A percentile compares a stretch with the other conserved stretches of the same genome.
Evolutionary conservation across 2,113 vertebrate genomes (phyloP).

Genomic region (Sitta europaea): DNA sequence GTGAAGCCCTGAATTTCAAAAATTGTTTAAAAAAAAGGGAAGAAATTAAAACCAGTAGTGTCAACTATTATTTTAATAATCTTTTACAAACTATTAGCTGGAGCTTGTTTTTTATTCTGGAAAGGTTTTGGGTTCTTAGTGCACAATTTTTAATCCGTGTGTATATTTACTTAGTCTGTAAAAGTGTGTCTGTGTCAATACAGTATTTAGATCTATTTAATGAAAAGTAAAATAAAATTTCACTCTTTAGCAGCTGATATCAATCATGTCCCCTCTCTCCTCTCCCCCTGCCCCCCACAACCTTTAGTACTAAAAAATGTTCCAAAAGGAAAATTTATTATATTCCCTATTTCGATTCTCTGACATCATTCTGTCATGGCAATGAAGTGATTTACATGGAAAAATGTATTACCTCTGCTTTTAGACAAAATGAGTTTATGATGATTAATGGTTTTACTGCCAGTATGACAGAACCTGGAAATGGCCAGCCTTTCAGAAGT

Average conservation of each 20-base stretch:
- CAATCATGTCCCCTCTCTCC: background rate
- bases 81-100: background rate
- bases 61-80: background rate
- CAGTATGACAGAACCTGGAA: constrained; percentile 3
- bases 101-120: background rate
- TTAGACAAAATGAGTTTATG: constrained; percentile 61
- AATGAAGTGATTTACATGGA: constrained; percentile 53
- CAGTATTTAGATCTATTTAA: background rate
- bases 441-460: constrained; percentile 56
- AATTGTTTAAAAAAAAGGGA: background rate
- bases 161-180: background rate
- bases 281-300: background rate
- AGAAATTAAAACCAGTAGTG: background rate
- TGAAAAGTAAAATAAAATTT: background rate
- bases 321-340: constrained; percentile 37
- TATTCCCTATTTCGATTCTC: constrained; percentile 27
- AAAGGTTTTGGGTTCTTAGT: background rate
- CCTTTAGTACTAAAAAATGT: constrained; percentile 31
- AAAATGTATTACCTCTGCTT: constrained; percentile 46
- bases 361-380: constrained; percentile 54
- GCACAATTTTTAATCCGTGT: background rate
- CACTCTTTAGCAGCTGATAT: background rate
- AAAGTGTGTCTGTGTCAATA: background rate
- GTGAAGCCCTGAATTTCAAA: background rate
- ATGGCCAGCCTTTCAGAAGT: background rate